Conservation (phyloP, 2,888 invertebrate species). For the Ectemnius cavifrons region DNA sequence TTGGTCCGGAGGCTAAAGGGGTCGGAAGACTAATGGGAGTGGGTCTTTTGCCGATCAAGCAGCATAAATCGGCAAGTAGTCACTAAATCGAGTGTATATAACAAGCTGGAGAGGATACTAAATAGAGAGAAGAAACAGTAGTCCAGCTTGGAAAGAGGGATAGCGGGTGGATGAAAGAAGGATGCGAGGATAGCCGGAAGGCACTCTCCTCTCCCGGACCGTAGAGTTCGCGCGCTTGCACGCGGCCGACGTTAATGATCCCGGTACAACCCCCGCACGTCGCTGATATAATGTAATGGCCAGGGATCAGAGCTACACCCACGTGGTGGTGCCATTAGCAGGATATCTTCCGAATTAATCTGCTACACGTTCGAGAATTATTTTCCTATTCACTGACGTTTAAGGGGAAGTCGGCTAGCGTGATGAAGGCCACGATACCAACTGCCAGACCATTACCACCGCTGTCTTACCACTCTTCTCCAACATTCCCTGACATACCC, state of each 20-base stretch:
- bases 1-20: neutral
- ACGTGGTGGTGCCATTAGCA: slow-evolving; percentile 53
- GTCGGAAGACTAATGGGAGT: neutral
- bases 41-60: neutral
- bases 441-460: too few relatives aligned
- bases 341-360: slow-evolving; percentile 65
- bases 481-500: neutral
- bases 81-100: too few relatives aligned
- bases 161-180: slow-evolving; percentile 13
- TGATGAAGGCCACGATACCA: slow-evolving; percentile 26
- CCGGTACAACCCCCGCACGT: slow-evolving; percentile 19
- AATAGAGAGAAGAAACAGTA: too few relatives aligned
- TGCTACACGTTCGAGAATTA: slow-evolving; percentile 63
- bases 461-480: too few relatives aligned
- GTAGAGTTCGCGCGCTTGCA: neutral
- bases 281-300: slow-evolving; percentile 35
- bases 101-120: too few relatives aligned
- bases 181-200: slow-evolving; percentile 22
- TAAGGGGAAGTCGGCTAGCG: slow-evolving; percentile 21
- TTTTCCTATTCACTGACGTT: slow-evolving; percentile 56
- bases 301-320: slow-evolving; percentile 27
- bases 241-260: slow-evolving; percentile 35
- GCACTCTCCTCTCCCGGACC: neutral
- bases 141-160: too few relatives aligned
- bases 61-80: neutral